Evolutionary conservation across 2,888 invertebrate species (phyloP), one percentile per base, ranked within the genome.

Genomic region (Troglohyphantes excavatus): DNA sequence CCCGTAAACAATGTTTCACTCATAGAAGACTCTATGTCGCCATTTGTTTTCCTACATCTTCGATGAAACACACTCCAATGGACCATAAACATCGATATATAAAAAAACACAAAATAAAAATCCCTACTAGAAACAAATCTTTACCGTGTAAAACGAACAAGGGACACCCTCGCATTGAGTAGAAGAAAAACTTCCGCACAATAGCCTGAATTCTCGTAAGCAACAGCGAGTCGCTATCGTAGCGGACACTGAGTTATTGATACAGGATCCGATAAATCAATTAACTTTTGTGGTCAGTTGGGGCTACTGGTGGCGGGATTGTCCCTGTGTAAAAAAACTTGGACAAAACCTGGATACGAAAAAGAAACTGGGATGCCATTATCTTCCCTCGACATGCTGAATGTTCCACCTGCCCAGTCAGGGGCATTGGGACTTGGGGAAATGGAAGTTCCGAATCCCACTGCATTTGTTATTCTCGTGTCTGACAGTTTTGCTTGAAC

Each of bases 281-380:
- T 89, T 89, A 89, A 89, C 82, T 89, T 89, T 89, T 83, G 88
- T 76, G 82, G 88, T 82, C 88, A 75, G 75, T 23, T 39, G 88
- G 72, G 81, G 78, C 72, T 79, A 79, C 43, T 79, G 33, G 78
- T 79, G n/a, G n/a, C n/a, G n/a, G n/a, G n/a, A n/a, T n/a, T 13
- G 33, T 27, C 63, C 9, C 23, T n/a, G n/a, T n/a, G n/a, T n/a
- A n/a, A 39, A 61, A 53, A 61, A 72, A 68, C 43, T 39, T 19
- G 46, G 65, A 53, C n/a, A 59, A 59, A 73, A 33, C 27, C 17
- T 17, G 63, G 63, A 61, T 39, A 73, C 3, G 3, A 33, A n/a
- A n/a, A n/a, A 33, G 33, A 73, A 39, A 65, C 53, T 17, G 23
- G 43, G 67, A 61, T 72, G 39, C 70, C 70, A 70, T 82, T 84